Base-by-base conservation (phyloP, 2,797 vertebrate species). In the Acestrorhynchus altus region DNA sequence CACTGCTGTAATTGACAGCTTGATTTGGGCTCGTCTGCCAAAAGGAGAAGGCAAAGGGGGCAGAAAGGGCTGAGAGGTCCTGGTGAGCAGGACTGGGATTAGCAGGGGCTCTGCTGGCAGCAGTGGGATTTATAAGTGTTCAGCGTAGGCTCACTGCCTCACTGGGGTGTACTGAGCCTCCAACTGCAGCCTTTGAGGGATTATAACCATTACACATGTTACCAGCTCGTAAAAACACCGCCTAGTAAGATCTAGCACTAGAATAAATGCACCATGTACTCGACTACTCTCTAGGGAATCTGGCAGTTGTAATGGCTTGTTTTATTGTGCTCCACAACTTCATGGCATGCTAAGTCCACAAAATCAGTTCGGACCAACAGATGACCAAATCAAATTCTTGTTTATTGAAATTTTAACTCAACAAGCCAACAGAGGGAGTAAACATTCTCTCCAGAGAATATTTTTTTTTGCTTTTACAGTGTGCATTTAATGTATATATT, bases 1-100 rank as follows among this genome's bases (percentile, higher is more conserved):
- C 92, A 87, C 92, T 87, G 89, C 70, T 88, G 89, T 94, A 88
- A 94, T 94, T 96, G 93, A 89, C 92, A 93, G 88, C 90, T 93
- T 95, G 93, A 94, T 93, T 93, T 93, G 89, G 86, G 92, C 88
- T 93, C 88, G 91, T 89, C 88, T 90, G 89, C 88, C 80, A 83
- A 86, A 88, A 89, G 91, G 90, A 93, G 89, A 92, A 90, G 89
- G 85, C 87, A 84, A 91, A 93, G 92, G 67, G 67, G 40, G 67
- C 64, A 91, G 88, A 93, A 90, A 90, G 79, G 26, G 67, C 63
- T 91, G 88, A 93, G 91, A 90, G 80, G 83, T 90, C 88, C 90
- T 66, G 67, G 78, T 59, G 60, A 63, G 73, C 42, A 65, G 40
- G 44, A 49, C 73, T 42, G 42, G 68, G 73, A 76, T 76, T 74